Evolutionary conservation across 2,113 vertebrate species (phyloP), one percentile per base, ranked within the genome.

Genomic region (Corythornis vintsioides): DNA sequence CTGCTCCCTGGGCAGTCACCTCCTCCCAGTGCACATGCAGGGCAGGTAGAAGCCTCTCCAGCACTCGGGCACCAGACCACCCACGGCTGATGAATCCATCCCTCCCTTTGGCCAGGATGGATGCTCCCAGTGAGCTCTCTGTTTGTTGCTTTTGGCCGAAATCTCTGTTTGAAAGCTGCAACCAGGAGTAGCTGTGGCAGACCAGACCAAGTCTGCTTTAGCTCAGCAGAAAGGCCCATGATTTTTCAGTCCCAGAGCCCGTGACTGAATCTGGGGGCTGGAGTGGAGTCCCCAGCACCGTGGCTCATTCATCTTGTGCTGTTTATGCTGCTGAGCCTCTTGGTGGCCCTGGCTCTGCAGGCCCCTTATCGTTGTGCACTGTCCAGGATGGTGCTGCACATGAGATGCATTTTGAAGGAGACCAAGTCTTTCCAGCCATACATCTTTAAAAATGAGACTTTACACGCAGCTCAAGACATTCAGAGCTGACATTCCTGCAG

Each of bases 241-340:
- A 35, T 57, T 89, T 89, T 75, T 83, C 79, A 93, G 76, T 70
- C 45, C 61, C 82, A 69, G 86, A 80, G 81, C 66, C 86, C 88
- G 80, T 85, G 85, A 82, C 80, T 92, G 42, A 52, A 79, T 91
- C 69, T 94, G 83, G 67, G 63, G 64, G 78, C 85, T 63, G 87
- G 50, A 85, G 71, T 53, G 71, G 93, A 45, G 13, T 92, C 89
- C 87, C 55, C 84, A 69, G 73, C 78, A 55, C 65, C 2, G 5
- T 0, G 0, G 59, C 70, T 82, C 84, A 56, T 90, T 71, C 70
- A 21, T 91, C 84, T 93, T 40, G 3, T 0, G 1, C 77, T 72
- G 53, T 53, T 90, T 33, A 3, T 25, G 74, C 77, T 92, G 85
- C 77, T 70, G 38, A 88, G 53, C n/a, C 75, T 83, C 72, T 45